Conservation (phyloP, 2,113 vertebrate genomes). For the Mesitornis unicolor region DNA sequence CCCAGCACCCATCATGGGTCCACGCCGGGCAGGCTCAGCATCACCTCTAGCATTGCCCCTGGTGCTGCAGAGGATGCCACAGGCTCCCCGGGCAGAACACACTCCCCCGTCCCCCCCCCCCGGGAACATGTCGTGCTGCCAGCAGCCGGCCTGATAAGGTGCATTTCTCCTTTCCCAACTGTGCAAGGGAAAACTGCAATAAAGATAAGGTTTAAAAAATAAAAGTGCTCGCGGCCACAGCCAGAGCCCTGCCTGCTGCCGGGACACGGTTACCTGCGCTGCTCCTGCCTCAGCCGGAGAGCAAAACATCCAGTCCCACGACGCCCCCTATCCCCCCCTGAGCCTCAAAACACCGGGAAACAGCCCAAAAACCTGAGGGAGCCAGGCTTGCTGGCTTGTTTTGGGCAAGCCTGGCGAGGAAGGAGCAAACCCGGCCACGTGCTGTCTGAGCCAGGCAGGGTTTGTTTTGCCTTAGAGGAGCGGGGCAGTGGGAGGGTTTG, state of each 20-base stretch:
- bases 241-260: neutral
- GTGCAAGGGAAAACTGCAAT: conserved; percentile 38
- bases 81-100: accelerated
- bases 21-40: neutral
- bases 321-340: neutral
- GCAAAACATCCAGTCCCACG: neutral
- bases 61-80: accelerated
- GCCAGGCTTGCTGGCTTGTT: neutral
- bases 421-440: neutral
- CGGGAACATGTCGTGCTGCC: neutral
- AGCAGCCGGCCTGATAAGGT: neutral
- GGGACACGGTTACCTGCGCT: neutral
- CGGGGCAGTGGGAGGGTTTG: neutral
- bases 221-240: neutral
- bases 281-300: neutral
- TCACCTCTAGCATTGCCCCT: accelerated
- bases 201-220: conserved; percentile 55
- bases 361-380: neutral
- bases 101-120: neutral
- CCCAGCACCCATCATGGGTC: neutral
- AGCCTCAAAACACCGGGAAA: neutral
- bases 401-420: neutral
- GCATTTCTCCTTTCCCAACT: neutral
- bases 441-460: neutral
- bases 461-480: neutral